Evolutionary conservation across 2,888 invertebrate genomes (phyloP), one percentile per base, ranked within the genome.

Genomic region (Emmelina monodactyla): DNA sequence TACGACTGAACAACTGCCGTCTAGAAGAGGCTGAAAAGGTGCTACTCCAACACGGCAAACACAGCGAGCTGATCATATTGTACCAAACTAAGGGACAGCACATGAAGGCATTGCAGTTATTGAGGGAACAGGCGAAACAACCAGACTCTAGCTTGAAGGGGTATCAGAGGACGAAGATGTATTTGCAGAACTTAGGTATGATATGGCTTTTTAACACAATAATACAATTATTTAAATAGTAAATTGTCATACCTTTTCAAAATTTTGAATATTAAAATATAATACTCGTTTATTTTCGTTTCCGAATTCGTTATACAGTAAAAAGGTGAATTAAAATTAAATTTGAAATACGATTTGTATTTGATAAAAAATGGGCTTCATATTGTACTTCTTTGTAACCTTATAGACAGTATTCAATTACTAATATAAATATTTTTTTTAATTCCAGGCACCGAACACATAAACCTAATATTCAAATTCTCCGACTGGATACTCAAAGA

Each of bases 21-120:
- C 71, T 97, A 13, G 93, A 92, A 35, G 98, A 98, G 72, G 91
- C 96, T 0, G 98, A 98, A 59, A 87, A 88, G 53, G 92, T 92
- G 1, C 75, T 99, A 22, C 85, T 90, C 44, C 89, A 90, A 55
- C 87, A 92, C 62, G 88, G 92, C 35, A 97, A 97, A 64, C 89
- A 89, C 57, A 91, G 89, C 43, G 98, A 99, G 62, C 82, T 99
- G 1, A 94, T 97, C 45, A 95, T 98, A 53, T 80, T 99, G 19
- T 99, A 98, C 66, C 92, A 97, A 67, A 92, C 91, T 1, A 97
- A 96, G 67, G 93, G 91, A 0, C 89, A 94, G 49, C 97, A 98
- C 61, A 86, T 88, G 41, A 90, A 93, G 70, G 98, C 98, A 7
- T 79, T 99, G 13, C 92, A 94, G 53, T 73, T 97, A 37, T 79